phyloP scores from a whole-genome alignment of 2,888 invertebrate genomes.

The Chalcosyrphus nemorum region DNA sequence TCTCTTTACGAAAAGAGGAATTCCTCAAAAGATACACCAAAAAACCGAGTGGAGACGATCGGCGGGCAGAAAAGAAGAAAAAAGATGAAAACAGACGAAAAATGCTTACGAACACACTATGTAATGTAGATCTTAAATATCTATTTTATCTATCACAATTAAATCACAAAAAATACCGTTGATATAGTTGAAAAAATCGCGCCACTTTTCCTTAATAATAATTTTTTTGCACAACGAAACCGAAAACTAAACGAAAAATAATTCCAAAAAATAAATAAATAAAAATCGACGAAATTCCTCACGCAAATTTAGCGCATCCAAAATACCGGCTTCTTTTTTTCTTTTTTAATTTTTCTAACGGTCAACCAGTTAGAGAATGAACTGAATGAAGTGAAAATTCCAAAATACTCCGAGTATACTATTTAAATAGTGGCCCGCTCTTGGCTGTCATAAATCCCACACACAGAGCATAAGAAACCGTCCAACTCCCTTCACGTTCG shows the following conservation, averaged over 20 bases:
- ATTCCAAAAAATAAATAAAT: not conserved
- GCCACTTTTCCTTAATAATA: no score
- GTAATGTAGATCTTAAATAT: conserved; percentile 54
- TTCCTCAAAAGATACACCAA: conserved; percentile 28
- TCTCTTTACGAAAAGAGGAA: conserved; percentile 57
- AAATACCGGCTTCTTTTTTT: conserved; percentile 40
- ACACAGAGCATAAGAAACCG: conserved; percentile 70
- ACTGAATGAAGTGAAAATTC: conserved; percentile 44
- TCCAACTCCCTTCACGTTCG: conserved; percentile 72
- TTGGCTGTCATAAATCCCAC: conserved; percentile 64
- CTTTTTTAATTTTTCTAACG: conserved; percentile 30
- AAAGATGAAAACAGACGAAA: conserved; percentile 1
- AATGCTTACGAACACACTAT: conserved; percentile 64
- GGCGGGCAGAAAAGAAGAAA: not conserved
- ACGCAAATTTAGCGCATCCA: conserved; percentile 36
- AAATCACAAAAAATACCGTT: conserved; percentile 66
- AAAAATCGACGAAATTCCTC: conserved; percentile 6
- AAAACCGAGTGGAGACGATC: no score
- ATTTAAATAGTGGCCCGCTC: conserved; percentile 26
- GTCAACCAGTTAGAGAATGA: conserved; percentile 35
- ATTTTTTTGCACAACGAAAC: no score
- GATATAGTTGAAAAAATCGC: conserved; percentile 31
- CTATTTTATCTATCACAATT: conserved; percentile 65
- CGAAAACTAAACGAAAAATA: conserved; percentile 17
- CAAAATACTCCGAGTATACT: conserved; percentile 30